phyloP scores from a whole-genome alignment of 2,888 invertebrate genomes.

The Cecidostiba fungosa region DNA sequence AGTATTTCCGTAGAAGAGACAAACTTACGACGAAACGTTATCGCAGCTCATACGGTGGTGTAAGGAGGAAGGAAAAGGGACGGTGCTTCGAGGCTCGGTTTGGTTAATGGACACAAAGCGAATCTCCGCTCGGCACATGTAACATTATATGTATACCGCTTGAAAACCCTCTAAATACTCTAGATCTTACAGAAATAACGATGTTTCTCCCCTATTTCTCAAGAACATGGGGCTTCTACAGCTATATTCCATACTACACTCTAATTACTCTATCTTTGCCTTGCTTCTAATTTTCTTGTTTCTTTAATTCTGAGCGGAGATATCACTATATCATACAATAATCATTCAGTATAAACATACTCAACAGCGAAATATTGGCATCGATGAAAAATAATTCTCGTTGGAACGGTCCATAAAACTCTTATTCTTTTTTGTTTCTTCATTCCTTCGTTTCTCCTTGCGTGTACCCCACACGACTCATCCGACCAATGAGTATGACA shows the following conservation, averaged over 20 bases:
- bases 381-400: slow-evolving; percentile 64
- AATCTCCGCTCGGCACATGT: slow-evolving; percentile 66
- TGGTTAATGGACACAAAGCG: slow-evolving; percentile 77
- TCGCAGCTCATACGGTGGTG: slow-evolving; percentile 56
- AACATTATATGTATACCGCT: slow-evolving; percentile 25
- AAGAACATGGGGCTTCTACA: slow-evolving; percentile 35
- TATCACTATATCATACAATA: slow-evolving; percentile 59
- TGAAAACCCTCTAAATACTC: slow-evolving; percentile 46
- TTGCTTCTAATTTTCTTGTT: slow-evolving; percentile 9
- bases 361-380: slow-evolving; percentile 62
- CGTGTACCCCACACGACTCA: background rate
- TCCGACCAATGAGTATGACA: slow-evolving; percentile 29
- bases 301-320: slow-evolving; percentile 54
- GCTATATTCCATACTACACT: slow-evolving; percentile 16
- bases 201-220: slow-evolving; percentile 32
- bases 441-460: slow-evolving; percentile 11
- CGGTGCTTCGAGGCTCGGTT: slow-evolving; percentile 76
- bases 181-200: slow-evolving; percentile 49
- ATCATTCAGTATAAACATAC: slow-evolving; percentile 61
- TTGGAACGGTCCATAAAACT: slow-evolving; percentile 60
- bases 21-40: slow-evolving; percentile 10
- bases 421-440: slow-evolving; percentile 38
- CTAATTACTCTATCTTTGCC: background rate
- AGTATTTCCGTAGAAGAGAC: background rate
- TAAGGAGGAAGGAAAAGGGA: slow-evolving; percentile 74